phyloP scores from a whole-genome alignment of 2,888 invertebrate genomes.

The Ophion slaviceki region DNA sequence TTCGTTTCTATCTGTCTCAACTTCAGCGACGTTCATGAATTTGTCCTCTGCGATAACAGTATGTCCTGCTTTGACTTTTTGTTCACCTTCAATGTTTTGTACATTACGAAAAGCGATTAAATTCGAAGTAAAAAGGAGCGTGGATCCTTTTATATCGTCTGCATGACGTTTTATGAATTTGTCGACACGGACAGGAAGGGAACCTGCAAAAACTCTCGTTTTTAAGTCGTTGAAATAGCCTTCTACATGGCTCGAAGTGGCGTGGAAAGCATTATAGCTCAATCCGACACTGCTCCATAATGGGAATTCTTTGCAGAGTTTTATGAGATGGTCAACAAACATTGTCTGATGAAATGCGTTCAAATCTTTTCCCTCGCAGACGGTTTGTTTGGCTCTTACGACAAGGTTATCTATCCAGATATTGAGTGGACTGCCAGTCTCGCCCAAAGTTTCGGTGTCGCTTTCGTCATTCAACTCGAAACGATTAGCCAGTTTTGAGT shows the following conservation, averaged over 20 bases:
- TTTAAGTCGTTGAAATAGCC: too few species aligned
- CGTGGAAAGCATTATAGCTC: too few species aligned
- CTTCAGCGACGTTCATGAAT: too few species aligned
- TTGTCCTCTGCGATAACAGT: too few species aligned
- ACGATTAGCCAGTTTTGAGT: not conserved
- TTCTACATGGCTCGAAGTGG: too few species aligned
- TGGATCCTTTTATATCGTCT: conserved; percentile 27
- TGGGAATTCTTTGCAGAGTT: conserved; percentile 1
- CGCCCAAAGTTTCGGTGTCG: not conserved
- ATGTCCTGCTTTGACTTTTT: not conserved
- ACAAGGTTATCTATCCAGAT: not conserved
- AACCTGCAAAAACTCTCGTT: too few species aligned
- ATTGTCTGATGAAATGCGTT: conserved; percentile 35
- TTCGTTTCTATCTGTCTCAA: too few species aligned
- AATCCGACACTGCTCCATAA: conserved; percentile 13
- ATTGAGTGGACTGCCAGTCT: not conserved
- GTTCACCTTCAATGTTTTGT: not conserved
- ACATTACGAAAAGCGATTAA: not conserved
- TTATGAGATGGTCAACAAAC: conserved; percentile 4
- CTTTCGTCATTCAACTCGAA: not conserved
- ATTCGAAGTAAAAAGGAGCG: conserved; percentile 2
- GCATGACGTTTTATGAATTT: not conserved
- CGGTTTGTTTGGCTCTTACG: conserved; percentile 5
- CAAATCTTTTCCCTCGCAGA: conserved; percentile 8
- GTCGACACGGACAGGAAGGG: not conserved